Base-by-base conservation (phyloP, 2,888 invertebrate species). In the Cerceris rybyensis region DNA sequence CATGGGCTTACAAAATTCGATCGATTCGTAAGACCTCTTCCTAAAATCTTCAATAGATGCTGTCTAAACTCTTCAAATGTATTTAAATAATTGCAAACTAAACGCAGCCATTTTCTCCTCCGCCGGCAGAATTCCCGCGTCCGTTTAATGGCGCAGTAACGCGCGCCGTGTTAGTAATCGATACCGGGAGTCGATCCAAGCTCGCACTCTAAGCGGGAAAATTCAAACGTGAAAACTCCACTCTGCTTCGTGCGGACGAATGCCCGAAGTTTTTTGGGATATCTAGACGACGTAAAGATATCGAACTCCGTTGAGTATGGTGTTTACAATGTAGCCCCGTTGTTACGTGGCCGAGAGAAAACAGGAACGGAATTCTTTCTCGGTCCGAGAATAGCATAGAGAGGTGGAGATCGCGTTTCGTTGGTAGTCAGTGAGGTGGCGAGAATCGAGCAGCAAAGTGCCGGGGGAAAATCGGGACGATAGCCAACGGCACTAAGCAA, bases 351-450 rank as follows among this genome's bases (percentile, higher is more conserved):
- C 61, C 82, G 84, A 70, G 67, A 79, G 78, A 85, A 90, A 91
- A 88, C 84, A 88, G 88, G 87, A 89, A 86, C 88, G 88, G 84
- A 86, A 86, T 88, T 87, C 86, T 86, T 89, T 88, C 28, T 28
- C 82, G 70, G 70, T 87, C 89, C 87, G 88, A 91, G 90, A 92
- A 92, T 92, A 92, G 92, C 89, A 82, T 88, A 85, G 88, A 83
- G 88, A 89, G 86, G 87, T 81, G 89, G 90, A 92, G 92, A 92
- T 92, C 92, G 91, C 92, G 90, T 92, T 92, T 92, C 92, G 90
- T 80, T 86, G 59, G 77, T 71, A 78, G 80, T 71, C 85, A 87
- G 85, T 84, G 81, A 82, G 80, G 81, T 74, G 87, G 86, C 83
- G 87, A 87, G 89, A 88, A 88, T 83, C 82, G 87, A 85, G 80